phyloP scores from a whole-genome alignment of 2,888 invertebrate genomes.

The Acronicta aceris region DNA sequence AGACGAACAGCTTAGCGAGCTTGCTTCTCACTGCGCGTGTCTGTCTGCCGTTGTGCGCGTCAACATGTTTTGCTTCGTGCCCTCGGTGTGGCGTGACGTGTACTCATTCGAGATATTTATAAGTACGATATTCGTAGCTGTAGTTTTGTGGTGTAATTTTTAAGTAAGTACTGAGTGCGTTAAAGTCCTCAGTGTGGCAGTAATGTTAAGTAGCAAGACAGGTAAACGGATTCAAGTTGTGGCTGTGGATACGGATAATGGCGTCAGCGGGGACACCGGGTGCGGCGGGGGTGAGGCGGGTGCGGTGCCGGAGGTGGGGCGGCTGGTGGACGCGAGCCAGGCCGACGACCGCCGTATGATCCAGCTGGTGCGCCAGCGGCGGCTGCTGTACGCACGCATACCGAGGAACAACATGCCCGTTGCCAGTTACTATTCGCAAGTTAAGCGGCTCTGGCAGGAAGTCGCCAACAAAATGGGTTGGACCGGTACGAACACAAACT shows the following conservation, averaged over 20 bases:
- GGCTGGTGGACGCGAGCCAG: conserved; percentile 79
- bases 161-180: no score
- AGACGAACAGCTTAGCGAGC: conserved; percentile 68
- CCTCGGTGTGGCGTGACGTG: conserved; percentile 70
- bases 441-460: conserved; percentile 80
- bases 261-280: conserved; percentile 15
- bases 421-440: conserved; percentile 82
- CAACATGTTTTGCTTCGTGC: conserved; percentile 71
- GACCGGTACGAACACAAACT: conserved; percentile 68
- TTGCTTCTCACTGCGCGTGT: conserved; percentile 82
- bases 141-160: neutral
- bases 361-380: conserved; percentile 78
- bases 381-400: conserved; percentile 74
- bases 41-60: conserved; percentile 82
- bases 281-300: conserved; percentile 27
- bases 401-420: conserved; percentile 82
- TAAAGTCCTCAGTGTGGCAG: neutral
- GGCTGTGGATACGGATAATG: neutral
- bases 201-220: conserved; percentile 37
- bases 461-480: conserved; percentile 82
- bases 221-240: conserved; percentile 25
- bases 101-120: conserved; percentile 41
- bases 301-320: conserved; percentile 66
- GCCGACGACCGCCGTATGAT: conserved; percentile 84
- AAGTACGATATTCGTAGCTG: conserved; percentile 9